Evolutionary conservation across 2,888 invertebrate genomes (phyloP).

Genomic region (Hofmannophila pseudospretella): DNA sequence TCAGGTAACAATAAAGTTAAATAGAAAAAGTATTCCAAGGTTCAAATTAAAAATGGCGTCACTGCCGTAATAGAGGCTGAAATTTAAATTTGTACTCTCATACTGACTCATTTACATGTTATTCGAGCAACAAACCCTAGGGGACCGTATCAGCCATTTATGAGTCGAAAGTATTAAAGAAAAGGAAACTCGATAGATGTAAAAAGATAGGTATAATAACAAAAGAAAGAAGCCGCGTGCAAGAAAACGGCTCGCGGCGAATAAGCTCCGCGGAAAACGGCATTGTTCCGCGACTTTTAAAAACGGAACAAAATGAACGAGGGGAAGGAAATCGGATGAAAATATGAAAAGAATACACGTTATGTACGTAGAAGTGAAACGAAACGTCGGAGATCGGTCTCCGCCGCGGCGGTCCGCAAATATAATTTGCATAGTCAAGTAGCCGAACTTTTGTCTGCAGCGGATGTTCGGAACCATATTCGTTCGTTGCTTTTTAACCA

Average conservation of each 20-base stretch:
- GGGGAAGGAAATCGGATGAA: conserved; percentile 78
- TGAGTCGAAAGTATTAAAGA: conserved; percentile 76
- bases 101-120: conserved; percentile 73
- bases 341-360: conserved; percentile 77
- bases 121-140: conserved; percentile 71
- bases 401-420: conserved; percentile 73
- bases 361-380: conserved; percentile 72
- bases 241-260: conserved; percentile 73
- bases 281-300: conserved; percentile 74
- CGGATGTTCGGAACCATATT: conserved; percentile 75
- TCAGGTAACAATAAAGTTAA: background rate
- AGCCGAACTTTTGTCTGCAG: conserved; percentile 74
- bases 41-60: conserved; percentile 6
- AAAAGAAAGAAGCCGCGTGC: conserved; percentile 67
- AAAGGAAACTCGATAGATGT: conserved; percentile 72
- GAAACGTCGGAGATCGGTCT: conserved; percentile 73
- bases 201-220: conserved; percentile 69
- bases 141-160: conserved; percentile 75
- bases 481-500: conserved; percentile 75
- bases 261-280: conserved; percentile 66
- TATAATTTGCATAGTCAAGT: conserved; percentile 79
- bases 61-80: conserved; percentile 11
- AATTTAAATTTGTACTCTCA: conserved; percentile 62
- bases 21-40: background rate
- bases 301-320: conserved; percentile 73